Percentiles rank a stretch among this genome's conserved stretches.
Evolutionary conservation across 64 coral and sea anemone genomes (phyloP).

Genomic region (Stichodactyla mertensii): DNA sequence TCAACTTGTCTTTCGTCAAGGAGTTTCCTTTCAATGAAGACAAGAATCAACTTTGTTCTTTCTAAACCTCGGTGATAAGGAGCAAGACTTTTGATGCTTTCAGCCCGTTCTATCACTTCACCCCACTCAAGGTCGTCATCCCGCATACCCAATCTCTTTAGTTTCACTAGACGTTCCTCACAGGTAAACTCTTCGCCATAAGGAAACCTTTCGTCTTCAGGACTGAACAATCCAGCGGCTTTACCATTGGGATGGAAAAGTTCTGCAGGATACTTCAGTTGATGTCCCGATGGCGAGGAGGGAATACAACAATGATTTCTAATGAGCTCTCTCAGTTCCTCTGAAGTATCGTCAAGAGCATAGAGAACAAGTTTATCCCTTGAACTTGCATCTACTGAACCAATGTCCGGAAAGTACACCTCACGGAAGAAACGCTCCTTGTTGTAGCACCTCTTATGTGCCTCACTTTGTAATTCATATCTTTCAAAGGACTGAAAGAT

Average conservation of each 20-base stretch:
- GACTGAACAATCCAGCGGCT: conserved; percentile 31
- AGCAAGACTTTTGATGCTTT: conserved; percentile 24
- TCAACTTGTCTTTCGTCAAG: no score
- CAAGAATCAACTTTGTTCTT: conserved; percentile 30
- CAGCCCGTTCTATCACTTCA: conserved; percentile 56
- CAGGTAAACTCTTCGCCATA: conserved; percentile 14
- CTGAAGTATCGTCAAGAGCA: conserved; percentile 42
- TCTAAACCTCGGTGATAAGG: neutral
- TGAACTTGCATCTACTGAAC: neutral
- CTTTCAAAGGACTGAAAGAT: conserved; percentile 37
- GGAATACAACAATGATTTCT: conserved; percentile 46
- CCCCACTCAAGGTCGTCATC: conserved; percentile 45
- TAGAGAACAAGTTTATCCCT: conserved; percentile 44
- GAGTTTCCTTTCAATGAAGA: conserved; percentile 30
- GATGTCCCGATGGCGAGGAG: conserved; percentile 28
- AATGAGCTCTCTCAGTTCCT: conserved; percentile 23
- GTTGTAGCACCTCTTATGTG: conserved; percentile 14
- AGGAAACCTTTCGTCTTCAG: conserved; percentile 63
- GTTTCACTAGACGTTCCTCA: conserved; percentile 28
- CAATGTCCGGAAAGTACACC: conserved; percentile 58
- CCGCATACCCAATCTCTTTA: conserved; percentile 54
- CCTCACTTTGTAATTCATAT: neutral
- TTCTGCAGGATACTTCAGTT: conserved; percentile 39
- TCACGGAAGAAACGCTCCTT: conserved; percentile 41
- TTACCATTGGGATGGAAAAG: conserved; percentile 47